These are phyloP conservation scores for Zoanthus sociatus DNA, from an alignment of 92 coral and sea anemone genomes.

Conservation along the genomic window DNA sequence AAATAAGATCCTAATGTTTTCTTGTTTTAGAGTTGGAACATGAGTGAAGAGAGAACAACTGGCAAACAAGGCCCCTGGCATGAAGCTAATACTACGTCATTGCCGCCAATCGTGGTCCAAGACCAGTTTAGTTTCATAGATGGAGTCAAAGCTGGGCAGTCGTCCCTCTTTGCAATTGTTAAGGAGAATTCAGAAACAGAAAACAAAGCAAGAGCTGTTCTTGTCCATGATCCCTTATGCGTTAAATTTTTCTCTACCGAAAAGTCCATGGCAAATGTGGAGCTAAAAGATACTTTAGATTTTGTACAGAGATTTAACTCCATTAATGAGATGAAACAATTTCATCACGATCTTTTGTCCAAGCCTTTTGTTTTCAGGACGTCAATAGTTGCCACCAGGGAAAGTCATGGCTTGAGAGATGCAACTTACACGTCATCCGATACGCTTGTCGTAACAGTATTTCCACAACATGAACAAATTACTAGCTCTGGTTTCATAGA, in stretches of 20 bases:
- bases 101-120: slow-evolving; percentile 28
- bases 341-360: slow-evolving; percentile 22
- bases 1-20: background rate
- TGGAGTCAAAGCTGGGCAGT: slow-evolving; percentile 34
- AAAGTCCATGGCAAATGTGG: background rate
- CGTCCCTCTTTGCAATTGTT: slow-evolving; percentile 14
- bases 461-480: slow-evolving; percentile 20
- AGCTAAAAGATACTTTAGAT: slow-evolving; percentile 8
- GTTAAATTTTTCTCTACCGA: slow-evolving; percentile 12
- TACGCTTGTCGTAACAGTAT: background rate
- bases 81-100: background rate
- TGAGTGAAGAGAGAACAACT: background rate
- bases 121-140: slow-evolving; percentile 37
- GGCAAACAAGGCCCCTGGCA: background rate
- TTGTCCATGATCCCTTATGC: slow-evolving; percentile 16
- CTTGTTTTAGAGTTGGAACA: background rate
- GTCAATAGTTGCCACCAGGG: background rate
- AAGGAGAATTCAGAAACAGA: background rate
- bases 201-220: background rate
- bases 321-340: background rate
- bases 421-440: slow-evolving; percentile 11
- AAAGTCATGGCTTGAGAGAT: slow-evolving; percentile 14
- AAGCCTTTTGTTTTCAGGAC: slow-evolving; percentile 33
- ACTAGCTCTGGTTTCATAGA: background rate
- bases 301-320: slow-evolving; percentile 26